Evolutionary conservation across 1,140 invertebrate genomes (phyloP).

Genomic region (Thaumetopoea pityocampa): DNA sequence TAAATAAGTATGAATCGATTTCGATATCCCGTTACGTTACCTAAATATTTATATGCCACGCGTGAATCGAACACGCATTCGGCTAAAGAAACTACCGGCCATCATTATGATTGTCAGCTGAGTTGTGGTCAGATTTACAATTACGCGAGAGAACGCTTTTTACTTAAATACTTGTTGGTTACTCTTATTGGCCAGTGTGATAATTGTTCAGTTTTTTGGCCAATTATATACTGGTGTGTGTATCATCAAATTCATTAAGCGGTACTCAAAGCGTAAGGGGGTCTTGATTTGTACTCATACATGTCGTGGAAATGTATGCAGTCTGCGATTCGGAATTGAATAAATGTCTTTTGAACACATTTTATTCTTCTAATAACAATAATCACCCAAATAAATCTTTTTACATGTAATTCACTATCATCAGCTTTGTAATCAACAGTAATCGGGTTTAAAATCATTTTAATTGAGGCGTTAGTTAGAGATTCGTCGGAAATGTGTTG

Average conservation of each 20-base stretch:
- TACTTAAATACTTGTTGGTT: constrained; percentile 24
- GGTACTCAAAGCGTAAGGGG: too few species aligned
- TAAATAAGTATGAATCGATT: constrained; percentile 10
- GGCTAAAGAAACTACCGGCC: constrained; percentile 5
- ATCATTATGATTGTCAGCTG: constrained; percentile 1
- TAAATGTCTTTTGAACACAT: too few species aligned
- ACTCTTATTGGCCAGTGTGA: constrained; percentile 11
- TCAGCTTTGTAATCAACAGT: too few species aligned
- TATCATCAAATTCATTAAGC: constrained; percentile 14
- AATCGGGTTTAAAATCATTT: too few species aligned
- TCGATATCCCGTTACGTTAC: constrained; percentile 16
- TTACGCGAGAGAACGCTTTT: constrained; percentile 19
- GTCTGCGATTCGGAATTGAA: too few species aligned
- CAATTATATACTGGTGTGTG: constrained; percentile 16
- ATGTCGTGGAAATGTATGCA: too few species aligned
- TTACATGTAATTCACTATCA: too few species aligned
- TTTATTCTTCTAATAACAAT: too few species aligned
- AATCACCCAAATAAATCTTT: too few species aligned
- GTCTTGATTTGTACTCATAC: too few species aligned
- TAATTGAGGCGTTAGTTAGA: too few species aligned
- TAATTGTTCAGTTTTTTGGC: constrained; percentile 25
- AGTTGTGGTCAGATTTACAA: constrained; percentile 17
- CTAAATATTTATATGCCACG: constrained; percentile 4
- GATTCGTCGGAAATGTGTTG: too few species aligned
- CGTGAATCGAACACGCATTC: not conserved